Percentiles rank a stretch among this genome's conserved stretches.
phyloP scores from a whole-genome alignment of 2,113 vertebrate species.

The Candoia aspera region DNA sequence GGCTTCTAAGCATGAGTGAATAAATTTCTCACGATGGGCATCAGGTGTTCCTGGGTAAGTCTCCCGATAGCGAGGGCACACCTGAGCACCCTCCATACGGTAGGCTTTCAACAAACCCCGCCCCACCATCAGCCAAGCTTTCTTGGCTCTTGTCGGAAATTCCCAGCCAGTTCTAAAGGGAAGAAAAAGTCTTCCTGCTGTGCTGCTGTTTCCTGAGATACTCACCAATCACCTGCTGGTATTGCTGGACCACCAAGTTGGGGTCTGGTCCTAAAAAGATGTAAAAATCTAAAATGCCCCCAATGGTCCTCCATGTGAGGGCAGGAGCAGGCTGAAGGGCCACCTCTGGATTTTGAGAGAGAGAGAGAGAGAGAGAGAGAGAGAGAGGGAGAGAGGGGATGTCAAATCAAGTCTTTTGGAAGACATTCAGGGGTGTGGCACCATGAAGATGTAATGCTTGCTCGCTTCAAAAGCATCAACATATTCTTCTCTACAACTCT shows the following conservation, averaged over 20 bases:
- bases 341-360: constrained; percentile 73
- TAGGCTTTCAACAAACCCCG: not conserved
- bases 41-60: not conserved
- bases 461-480: not conserved
- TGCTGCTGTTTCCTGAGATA: not conserved
- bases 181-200: not conserved
- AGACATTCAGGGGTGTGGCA: not conserved
- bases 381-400: not conserved
- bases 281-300: constrained; percentile 88
- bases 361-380: not conserved
- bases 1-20: not conserved
- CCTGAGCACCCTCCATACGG: not conserved
- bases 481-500: not conserved
- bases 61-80: not conserved
- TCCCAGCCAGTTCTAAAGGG: not conserved
- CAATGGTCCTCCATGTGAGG: constrained; percentile 87
- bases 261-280: constrained; percentile 83
- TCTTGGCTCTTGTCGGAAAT: not conserved
- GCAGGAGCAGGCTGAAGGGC: constrained; percentile 83
- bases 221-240: constrained; percentile 85
- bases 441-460: not conserved
- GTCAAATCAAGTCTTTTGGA: not conserved
- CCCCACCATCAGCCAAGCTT: not conserved
- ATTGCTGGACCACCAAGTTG: constrained; percentile 79
- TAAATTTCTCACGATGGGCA: not conserved